Percentiles rank a stretch among this genome's conserved stretches.
These are phyloP conservation scores for Eulacestoma nigropectus DNA, from an alignment of 2,113 vertebrate genomes.

Conservation along the genomic window DNA sequence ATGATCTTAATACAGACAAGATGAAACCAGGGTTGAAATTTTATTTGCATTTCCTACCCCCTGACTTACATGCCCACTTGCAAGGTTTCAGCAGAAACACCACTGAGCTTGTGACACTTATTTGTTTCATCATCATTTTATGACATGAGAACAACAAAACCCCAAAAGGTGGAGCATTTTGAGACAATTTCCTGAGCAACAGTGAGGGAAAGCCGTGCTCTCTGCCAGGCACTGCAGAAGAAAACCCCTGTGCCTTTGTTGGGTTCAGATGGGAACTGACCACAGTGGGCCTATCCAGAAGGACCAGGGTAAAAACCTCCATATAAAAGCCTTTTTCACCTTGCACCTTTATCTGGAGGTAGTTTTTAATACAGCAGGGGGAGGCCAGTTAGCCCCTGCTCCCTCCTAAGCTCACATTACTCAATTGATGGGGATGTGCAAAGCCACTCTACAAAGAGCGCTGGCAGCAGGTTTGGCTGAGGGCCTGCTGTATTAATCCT, in stretches of 20 bases:
- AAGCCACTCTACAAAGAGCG: not conserved
- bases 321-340: not conserved
- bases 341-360: not conserved
- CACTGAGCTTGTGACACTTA: not conserved
- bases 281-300: not conserved
- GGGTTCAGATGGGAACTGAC: not conserved
- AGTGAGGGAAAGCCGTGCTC: not conserved
- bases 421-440: not conserved
- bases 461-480: not conserved
- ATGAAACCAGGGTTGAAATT: not conserved
- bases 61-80: not conserved
- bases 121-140: not conserved
- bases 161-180: not conserved
- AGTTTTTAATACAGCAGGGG: not conserved
- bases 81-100: not conserved
- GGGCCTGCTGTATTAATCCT: not conserved
- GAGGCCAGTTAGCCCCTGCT: not conserved
- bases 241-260: not conserved
- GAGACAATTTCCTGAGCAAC: not conserved
- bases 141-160: not conserved
- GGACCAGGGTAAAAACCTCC: not conserved
- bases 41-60: not conserved
- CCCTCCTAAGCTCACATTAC: not conserved
- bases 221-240: not conserved
- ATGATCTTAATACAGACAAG: not conserved